A percentile compares a stretch with the other conserved stretches of the same genome.
These are phyloP conservation scores for Platycercus adscitus DNA, from an alignment of 2,113 vertebrate genomes.

Conservation along the genomic window DNA sequence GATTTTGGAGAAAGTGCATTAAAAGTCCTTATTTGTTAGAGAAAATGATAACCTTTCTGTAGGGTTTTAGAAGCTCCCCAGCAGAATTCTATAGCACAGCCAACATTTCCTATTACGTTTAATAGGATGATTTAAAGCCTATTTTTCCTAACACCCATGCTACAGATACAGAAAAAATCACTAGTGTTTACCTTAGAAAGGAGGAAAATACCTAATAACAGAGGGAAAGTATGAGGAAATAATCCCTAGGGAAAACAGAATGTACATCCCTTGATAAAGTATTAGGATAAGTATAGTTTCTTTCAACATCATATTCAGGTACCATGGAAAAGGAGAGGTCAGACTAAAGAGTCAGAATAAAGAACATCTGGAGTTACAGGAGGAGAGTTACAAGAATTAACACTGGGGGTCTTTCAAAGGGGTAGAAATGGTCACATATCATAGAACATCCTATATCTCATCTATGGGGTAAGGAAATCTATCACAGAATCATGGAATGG, in stretches of 20 bases:
- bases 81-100: not conserved
- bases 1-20: not conserved
- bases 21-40: not conserved
- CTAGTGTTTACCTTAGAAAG: not conserved
- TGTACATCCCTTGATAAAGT: not conserved
- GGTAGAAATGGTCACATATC: not conserved
- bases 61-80: not conserved
- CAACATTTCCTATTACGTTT: not conserved
- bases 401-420: not conserved
- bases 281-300: not conserved
- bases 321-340: not conserved
- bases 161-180: not conserved
- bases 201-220: not conserved
- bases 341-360: not conserved
- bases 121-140: not conserved
- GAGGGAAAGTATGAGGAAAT: not conserved
- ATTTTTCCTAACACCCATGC: not conserved
- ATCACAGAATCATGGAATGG: not conserved
- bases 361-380: not conserved
- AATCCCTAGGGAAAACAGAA: not conserved
- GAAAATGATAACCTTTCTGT: conserved; percentile 16
- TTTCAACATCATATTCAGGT: not conserved
- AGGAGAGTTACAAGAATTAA: not conserved
- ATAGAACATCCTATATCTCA: rapidly evolving
- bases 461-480: not conserved